Base-by-base conservation (phyloP, 1,140 invertebrate genomes). In the Dendrolimus punctatus region DNA sequence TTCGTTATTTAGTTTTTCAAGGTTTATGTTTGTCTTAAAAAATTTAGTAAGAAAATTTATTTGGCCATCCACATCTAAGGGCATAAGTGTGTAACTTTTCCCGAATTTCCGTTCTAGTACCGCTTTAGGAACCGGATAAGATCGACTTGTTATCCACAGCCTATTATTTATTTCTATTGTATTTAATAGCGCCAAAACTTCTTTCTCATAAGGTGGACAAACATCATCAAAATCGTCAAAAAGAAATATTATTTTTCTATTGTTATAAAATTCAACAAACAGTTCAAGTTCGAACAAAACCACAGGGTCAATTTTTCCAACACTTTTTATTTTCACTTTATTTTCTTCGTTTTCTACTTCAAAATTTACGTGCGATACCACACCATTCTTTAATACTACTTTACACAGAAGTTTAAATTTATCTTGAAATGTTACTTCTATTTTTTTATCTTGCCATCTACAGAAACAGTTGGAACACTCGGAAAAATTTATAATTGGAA, bases 211-310 rank as follows among this genome's bases (percentile, higher is more conserved):
- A 23, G 53, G 51, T 37, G 55, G 57, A 45, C 51, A 54, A 38
- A 60, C 53, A 45, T 45, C 45, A 40, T 60, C 54, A 48, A 60
- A 64, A 8, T 51, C 62, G 39, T 64, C 50, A 42, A 64, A 60
- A 42, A 64, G n/a, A 47, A 64, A 57, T 46, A 52, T 57, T 6
- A 64, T 40, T 43, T 56, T 47, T 4, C 51, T 45, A 8, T 47
- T 39, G 47, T 62, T 62, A n/a, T 58, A 62, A 42, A 44, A 55
- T 9, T 55, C 6, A 37, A 62, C 40, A 49, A 62, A 62, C 10
- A 58, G 47, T 36, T 58, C 46, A 50, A 62, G 45, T 51, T 62
- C 60, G 49, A 53, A 45, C 8, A 56, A 49, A 36, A 10, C 39
- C 44, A 36, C 37, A 9, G 39, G 6, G 36, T 40, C 9, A 8